A percentile compares a stretch with the other conserved stretches of the same genome.
These are phyloP conservation scores for Anguilla anguilla DNA, from an alignment of 2,797 vertebrate genomes.

Conservation along the genomic window DNA sequence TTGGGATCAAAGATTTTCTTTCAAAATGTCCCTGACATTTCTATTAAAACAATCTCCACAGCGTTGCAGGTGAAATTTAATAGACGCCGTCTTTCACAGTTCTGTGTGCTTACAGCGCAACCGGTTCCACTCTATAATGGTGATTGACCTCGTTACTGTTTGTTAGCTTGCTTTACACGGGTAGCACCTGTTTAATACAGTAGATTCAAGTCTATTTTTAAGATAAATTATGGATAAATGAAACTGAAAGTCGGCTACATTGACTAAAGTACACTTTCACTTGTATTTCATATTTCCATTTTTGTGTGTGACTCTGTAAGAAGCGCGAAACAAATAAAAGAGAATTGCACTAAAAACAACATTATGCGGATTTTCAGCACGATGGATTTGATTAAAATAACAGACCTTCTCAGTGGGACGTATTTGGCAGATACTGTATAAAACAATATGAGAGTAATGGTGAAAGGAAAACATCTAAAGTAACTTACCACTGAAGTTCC, in stretches of 20 bases:
- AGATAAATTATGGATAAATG: neutral
- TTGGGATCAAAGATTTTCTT: neutral
- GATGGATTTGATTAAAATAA: neutral
- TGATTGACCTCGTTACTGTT: neutral
- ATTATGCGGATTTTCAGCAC: too few species aligned
- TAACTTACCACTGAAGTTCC: slow-evolving; percentile 60
- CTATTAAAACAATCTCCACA: neutral
- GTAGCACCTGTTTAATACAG: neutral
- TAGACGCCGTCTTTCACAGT: neutral
- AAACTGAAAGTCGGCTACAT: neutral
- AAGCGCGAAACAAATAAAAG: too few species aligned
- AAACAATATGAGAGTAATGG: neutral
- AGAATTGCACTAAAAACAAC: too few species aligned
- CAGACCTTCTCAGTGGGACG: neutral
- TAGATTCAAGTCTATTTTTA: neutral
- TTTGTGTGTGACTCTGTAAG: too few species aligned
- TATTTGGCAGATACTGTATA: neutral
- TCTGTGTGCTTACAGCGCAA: neutral
- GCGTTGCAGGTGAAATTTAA: neutral
- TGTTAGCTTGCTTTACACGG: neutral
- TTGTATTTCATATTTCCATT: too few species aligned
- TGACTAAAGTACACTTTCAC: too few species aligned
- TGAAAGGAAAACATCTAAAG: neutral
- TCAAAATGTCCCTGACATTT: neutral
- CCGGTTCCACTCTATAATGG: neutral